phyloP scores from a whole-genome alignment of 2,888 invertebrate genomes.

The Ametastegia equiseti region DNA sequence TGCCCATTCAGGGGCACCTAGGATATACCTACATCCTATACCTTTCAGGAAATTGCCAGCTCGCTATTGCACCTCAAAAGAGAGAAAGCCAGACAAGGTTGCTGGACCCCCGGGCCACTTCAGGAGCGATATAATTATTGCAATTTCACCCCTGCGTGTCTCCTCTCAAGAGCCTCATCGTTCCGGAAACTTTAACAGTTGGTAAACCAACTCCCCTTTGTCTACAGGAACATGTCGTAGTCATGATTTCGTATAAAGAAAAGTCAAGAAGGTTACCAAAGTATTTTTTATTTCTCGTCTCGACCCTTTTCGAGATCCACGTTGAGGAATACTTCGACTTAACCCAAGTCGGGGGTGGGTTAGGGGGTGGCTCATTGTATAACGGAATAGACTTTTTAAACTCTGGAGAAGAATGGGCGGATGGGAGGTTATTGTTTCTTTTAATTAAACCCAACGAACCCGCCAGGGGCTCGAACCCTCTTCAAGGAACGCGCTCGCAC shows the following conservation, averaged over 20 bases:
- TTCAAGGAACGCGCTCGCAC: constrained; percentile 31
- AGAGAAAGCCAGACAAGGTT: no score
- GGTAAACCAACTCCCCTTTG: neutral
- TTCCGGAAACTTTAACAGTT: constrained; percentile 28
- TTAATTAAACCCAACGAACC: constrained; percentile 45
- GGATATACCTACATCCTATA: constrained; percentile 8
- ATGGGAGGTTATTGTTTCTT: constrained; percentile 45
- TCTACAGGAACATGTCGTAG: neutral
- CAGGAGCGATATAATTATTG: constrained; percentile 26
- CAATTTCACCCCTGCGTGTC: constrained; percentile 19
- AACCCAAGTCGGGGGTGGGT: neutral
- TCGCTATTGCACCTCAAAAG: neutral
- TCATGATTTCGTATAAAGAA: neutral
- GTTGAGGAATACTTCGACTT: neutral
- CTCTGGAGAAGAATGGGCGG: constrained; percentile 22
- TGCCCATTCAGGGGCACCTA: neutral
- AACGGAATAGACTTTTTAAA: constrained; percentile 40
- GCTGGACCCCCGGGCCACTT: neutral
- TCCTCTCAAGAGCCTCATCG: neutral
- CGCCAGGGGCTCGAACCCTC: constrained; percentile 16
- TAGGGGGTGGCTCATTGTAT: constrained; percentile 27
- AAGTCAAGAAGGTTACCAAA: neutral
- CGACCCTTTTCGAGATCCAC: neutral
- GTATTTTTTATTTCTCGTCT: no score
- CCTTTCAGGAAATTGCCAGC: neutral